These are phyloP conservation scores for Ctena decussata DNA, from an alignment of 2,888 invertebrate genomes.

Conservation along the genomic window DNA sequence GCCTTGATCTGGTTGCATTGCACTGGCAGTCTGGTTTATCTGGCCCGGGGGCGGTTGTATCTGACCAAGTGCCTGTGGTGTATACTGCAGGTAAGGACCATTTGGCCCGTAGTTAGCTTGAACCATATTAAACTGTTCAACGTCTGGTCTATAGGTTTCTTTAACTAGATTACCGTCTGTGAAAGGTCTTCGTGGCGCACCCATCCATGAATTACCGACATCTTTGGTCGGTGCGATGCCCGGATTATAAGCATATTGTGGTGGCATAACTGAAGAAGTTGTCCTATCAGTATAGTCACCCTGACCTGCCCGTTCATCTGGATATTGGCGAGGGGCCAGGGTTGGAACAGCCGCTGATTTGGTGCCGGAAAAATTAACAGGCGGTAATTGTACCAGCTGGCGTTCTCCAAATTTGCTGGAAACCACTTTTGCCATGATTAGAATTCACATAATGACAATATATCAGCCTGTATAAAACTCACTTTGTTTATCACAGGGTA, in stretches of 20 bases:
- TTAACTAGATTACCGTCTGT: neutral
- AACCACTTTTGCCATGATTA: conserved; percentile 55
- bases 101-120: neutral
- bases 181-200: neutral
- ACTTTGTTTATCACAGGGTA: neutral
- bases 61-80: neutral
- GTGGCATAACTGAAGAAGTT: neutral
- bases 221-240: neutral
- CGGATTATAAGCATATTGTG: neutral
- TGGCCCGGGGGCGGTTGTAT: neutral
- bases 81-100: neutral
- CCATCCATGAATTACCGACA: neutral
- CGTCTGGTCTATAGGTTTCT: neutral
- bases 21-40: neutral
- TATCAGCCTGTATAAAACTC: neutral
- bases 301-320: neutral
- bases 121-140: neutral
- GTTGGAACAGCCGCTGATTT: neutral
- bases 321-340: neutral
- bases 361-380: conserved; percentile 33
- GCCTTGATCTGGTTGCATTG: neutral
- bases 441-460: neutral
- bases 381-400: conserved; percentile 52
- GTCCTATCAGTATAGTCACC: neutral
- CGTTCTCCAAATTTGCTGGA: conserved; percentile 57